These are phyloP conservation scores for Panthera tigris DNA, from an alignment of 2,113 vertebrate genomes.

Conservation along the genomic window DNA sequence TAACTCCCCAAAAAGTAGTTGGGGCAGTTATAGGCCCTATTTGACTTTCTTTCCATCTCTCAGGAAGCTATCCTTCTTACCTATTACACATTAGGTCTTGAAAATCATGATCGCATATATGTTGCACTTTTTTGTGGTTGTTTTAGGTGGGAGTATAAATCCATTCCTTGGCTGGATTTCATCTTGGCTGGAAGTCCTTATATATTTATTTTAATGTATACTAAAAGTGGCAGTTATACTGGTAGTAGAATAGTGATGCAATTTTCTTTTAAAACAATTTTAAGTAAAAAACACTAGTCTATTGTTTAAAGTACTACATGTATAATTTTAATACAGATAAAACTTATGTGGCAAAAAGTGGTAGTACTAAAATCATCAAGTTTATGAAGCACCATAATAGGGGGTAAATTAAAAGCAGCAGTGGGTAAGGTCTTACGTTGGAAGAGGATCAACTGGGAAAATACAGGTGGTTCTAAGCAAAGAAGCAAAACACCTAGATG, in stretches of 20 bases:
- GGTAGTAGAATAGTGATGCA: not conserved
- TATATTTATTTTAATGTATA: constrained; percentile 21
- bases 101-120: not conserved
- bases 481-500: not conserved
- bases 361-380: not conserved
- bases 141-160: not conserved
- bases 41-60: not conserved
- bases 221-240: not conserved
- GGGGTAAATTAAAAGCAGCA: not conserved
- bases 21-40: not conserved
- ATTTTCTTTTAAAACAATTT: constrained; percentile 22
- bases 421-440: not conserved
- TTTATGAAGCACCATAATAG: not conserved
- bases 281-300: not conserved
- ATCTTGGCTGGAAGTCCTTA: not conserved
- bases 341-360: not conserved
- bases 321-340: not conserved
- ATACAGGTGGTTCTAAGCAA: not conserved
- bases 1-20: not conserved
- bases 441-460: not conserved
- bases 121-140: not conserved
- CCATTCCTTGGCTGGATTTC: not conserved
- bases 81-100: not conserved
- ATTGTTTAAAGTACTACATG: not conserved
- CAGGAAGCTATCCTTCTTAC: not conserved